Base-by-base conservation (phyloP, 2,113 vertebrate species). In the Microcebus lehilahytsara region DNA sequence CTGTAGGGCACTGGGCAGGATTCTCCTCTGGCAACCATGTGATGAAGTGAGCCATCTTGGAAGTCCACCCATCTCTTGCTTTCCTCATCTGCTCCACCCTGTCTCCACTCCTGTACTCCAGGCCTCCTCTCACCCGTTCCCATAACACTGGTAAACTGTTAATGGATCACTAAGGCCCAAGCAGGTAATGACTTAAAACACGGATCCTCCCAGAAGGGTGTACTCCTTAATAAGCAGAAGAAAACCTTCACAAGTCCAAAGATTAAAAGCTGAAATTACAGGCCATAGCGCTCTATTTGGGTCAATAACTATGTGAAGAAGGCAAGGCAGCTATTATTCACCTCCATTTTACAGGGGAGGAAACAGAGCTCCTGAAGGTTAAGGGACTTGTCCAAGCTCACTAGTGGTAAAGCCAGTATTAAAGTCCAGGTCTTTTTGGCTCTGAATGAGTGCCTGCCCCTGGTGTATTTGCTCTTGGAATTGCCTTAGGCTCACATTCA, bases 351-450 rank as follows among this genome's bases (percentile, higher is more conserved):
- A 96, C 60, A 96, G 85, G 56, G 77, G 46, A 69, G 75, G 87
- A 97, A 98, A 69, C 66, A 27, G 86, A 98, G 37, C 3, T 97
- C 25, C 5, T 93, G 97, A 95, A 96, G 90, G 95, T 96, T 96
- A 95, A 89, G 40, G 6, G 81, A 56, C 56, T 97, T 93, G 80
- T 78, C 64, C 93, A 96, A 90, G 95, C 49, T 88, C 58, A 88
- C 62, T 85, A 46, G 27, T 2, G 27, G 88, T 56, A 3, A 58
- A 96, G 58, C 56, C 83, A 93, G 32, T 60, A 87, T 49, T 79
- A 64, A 97, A 89, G 46, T 25, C 71, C 89, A 71, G 72, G 89
- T 84, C 46, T 56, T 9, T 77, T 53, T 85, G n/a, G 40, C 53
- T 95, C 71, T 77, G 14, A 85, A 22, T 34, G 60, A 67, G 60